Percentiles rank a stretch among this genome's conserved stretches.
Evolutionary conservation across 2,888 invertebrate genomes (phyloP).

Genomic region (Phengaris alcon): DNA sequence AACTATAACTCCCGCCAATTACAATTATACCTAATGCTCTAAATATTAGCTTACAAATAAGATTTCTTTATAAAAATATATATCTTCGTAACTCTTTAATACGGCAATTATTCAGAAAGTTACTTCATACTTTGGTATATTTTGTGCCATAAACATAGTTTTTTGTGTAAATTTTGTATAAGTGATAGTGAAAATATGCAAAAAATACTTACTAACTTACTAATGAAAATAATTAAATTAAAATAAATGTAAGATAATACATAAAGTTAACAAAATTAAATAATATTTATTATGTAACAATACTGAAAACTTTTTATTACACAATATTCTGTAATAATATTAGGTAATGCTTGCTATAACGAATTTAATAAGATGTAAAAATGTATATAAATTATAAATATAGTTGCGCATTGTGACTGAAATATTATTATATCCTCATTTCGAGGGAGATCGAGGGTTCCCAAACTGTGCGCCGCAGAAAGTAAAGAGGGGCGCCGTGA

Average conservation of each 20-base stretch:
- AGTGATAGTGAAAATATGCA: neutral
- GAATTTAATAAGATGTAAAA: neutral
- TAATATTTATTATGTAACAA: neutral
- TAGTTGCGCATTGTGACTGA: too few species aligned
- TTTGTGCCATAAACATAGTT: neutral
- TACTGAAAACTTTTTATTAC: neutral
- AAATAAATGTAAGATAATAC: neutral
- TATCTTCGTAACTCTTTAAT: too few species aligned
- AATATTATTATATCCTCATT: too few species aligned
- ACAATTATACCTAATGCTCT: too few species aligned
- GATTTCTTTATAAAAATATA: too few species aligned
- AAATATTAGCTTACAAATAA: too few species aligned
- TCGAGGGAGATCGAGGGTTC: too few species aligned
- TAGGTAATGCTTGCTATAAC: neutral
- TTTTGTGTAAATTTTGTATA: constrained; percentile 3
- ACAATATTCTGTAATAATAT: neutral
- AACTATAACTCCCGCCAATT: too few species aligned
- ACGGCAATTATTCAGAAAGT: neutral
- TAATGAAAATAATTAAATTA: constrained; percentile 27
- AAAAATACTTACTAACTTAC: constrained; percentile 9
- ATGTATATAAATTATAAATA: neutral
- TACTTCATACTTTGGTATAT: neutral
- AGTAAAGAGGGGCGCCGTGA: too few species aligned
- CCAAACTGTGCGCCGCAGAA: too few species aligned
- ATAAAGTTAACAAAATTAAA: neutral